These are phyloP conservation scores for Anthonomus grandis DNA, from an alignment of 1,140 invertebrate species.

Conservation along the genomic window DNA sequence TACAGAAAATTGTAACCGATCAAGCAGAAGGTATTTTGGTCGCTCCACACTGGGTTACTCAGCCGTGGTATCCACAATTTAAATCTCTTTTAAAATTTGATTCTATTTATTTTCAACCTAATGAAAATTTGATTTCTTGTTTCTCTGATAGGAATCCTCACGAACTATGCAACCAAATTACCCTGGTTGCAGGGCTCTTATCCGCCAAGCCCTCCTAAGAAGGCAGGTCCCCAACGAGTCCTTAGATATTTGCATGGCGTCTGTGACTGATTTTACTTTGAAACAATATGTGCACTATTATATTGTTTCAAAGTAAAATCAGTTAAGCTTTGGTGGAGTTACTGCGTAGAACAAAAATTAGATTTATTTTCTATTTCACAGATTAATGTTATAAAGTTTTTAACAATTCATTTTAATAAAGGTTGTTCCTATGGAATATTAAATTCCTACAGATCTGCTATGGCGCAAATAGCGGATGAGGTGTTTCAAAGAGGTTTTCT, in stretches of 20 bases:
- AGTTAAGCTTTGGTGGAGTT: slow-evolving; percentile 9
- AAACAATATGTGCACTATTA: slow-evolving; percentile 5
- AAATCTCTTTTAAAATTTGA: background rate
- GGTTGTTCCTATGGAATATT: slow-evolving; percentile 2
- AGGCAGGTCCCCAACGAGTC: slow-evolving; percentile 9
- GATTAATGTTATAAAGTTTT: background rate
- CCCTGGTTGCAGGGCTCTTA: too few relatives aligned
- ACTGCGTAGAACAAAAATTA: background rate
- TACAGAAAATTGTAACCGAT: slow-evolving; percentile 36
- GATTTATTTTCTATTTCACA: background rate
- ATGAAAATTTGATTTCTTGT: slow-evolving; percentile 11
- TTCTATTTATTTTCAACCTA: background rate
- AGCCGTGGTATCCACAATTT: slow-evolving; percentile 38
- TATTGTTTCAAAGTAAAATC: too few relatives aligned
- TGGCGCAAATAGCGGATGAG: too few relatives aligned
- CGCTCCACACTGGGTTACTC: slow-evolving; percentile 36
- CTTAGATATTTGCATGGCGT: slow-evolving; percentile 5
- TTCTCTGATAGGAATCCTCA: too few relatives aligned
- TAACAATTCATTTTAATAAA: slow-evolving; percentile 5
- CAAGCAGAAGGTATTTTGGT: slow-evolving; percentile 35
- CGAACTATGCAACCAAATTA: too few relatives aligned
- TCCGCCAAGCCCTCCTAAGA: too few relatives aligned
- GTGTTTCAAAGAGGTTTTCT: too few relatives aligned
- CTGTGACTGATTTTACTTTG: background rate
- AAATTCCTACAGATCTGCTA: background rate